Evolutionary conservation across 2,113 vertebrate genomes (phyloP).

Genomic region (Macaca nemestrina): DNA sequence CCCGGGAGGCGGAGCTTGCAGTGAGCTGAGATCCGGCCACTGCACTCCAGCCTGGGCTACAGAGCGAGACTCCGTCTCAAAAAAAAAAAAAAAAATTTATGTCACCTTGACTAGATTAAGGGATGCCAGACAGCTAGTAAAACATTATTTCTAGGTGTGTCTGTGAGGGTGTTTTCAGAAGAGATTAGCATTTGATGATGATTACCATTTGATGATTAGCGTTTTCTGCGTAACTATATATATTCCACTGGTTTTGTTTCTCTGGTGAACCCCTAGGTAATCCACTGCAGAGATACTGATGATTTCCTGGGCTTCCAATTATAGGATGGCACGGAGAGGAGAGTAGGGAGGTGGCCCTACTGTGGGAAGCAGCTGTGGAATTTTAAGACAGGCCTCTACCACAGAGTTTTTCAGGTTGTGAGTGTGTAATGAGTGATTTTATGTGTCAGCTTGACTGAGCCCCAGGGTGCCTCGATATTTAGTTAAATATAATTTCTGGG

Average conservation of each 20-base stretch:
- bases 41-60: too few relatives aligned
- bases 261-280: background rate
- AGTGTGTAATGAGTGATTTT: background rate
- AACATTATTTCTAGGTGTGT: background rate
- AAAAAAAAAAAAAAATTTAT: background rate
- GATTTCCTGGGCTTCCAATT: background rate
- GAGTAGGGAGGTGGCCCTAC: accelerated
- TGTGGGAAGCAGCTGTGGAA: background rate
- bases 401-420: background rate
- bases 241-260: background rate
- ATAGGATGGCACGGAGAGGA: accelerated
- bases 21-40: too few relatives aligned
- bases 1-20: too few relatives aligned
- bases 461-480: background rate
- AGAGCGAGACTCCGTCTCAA: too few relatives aligned
- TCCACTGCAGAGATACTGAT: background rate
- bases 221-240: background rate
- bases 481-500: background rate
- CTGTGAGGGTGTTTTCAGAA: background rate
- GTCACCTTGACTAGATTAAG: background rate
- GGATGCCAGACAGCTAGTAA: background rate
- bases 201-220: too few relatives aligned
- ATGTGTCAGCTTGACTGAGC: background rate
- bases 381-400: background rate
- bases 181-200: background rate